These are phyloP conservation scores for Trachelus troglodyta DNA, from an alignment of 2,888 invertebrate genomes.

Conservation along the genomic window DNA sequence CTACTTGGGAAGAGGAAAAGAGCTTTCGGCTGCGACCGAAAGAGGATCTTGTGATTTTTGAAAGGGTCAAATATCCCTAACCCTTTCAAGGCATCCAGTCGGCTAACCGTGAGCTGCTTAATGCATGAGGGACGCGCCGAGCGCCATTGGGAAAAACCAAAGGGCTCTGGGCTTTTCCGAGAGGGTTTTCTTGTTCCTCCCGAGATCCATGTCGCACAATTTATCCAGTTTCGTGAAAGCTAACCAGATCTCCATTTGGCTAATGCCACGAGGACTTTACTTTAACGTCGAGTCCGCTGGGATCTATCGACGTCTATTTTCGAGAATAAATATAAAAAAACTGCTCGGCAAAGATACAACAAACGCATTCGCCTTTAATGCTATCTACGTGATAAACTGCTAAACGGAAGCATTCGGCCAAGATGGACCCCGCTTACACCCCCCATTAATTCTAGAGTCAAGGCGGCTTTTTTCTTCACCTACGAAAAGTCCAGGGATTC, in stretches of 20 bases:
- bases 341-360: too few species aligned
- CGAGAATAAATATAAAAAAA: too few species aligned
- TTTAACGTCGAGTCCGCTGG: background rate
- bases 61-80: conserved; percentile 16
- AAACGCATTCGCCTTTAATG: too few species aligned
- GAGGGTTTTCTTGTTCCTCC: conserved; percentile 47
- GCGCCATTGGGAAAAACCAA: conserved; percentile 15
- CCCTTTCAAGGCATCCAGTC: conserved; percentile 10
- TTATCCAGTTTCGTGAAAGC: conserved; percentile 9
- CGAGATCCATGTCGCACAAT: background rate
- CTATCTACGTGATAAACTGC: too few species aligned
- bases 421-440: too few species aligned
- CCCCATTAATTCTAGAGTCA: too few species aligned
- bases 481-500: too few species aligned
- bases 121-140: conserved; percentile 35
- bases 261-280: conserved; percentile 12
- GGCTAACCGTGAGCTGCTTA: conserved; percentile 27
- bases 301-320: background rate
- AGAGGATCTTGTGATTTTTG: too few species aligned
- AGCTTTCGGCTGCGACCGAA: too few species aligned
- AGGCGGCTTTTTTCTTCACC: too few species aligned
- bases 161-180: conserved; percentile 28
- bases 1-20: too few species aligned
- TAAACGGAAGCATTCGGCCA: too few species aligned
- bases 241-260: conserved; percentile 16